Conservation (phyloP, 2,797 vertebrate genomes). For the Gymnothorax reevesii region DNA sequence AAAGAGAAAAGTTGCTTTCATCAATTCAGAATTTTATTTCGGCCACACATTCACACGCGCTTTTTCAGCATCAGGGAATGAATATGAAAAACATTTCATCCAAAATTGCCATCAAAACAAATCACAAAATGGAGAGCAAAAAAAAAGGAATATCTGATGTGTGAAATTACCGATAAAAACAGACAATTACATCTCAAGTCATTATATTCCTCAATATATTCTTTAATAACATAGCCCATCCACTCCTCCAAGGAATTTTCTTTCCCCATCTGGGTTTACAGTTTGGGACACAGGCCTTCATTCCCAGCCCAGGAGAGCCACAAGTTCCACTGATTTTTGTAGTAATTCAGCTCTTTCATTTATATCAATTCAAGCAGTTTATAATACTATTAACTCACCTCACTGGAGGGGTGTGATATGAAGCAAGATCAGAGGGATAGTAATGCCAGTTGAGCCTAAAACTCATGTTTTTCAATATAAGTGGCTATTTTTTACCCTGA, state of each 20-base stretch:
- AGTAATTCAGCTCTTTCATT: not conserved
- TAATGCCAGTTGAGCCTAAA: too few relatives aligned
- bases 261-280: not conserved
- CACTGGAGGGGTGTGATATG: too few relatives aligned
- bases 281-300: not conserved
- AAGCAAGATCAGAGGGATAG: too few relatives aligned
- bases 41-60: not conserved
- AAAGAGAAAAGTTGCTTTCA: not conserved
- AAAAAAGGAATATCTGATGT: not conserved
- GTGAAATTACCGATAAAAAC: not conserved
- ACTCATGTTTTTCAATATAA: too few relatives aligned
- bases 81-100: not conserved
- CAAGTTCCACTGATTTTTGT: not conserved
- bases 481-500: too few relatives aligned
- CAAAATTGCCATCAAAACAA: not conserved
- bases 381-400: too few relatives aligned
- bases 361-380: too few relatives aligned
- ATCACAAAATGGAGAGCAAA: not conserved
- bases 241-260: not conserved
- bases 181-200: not conserved
- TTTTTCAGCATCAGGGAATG: not conserved
- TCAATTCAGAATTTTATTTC: not conserved
- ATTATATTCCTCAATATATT: not conserved
- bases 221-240: not conserved
- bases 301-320: not conserved